Evolutionary conservation across 1,140 invertebrate species (phyloP).

Genomic region (Maconellicoccus hirsutus): DNA sequence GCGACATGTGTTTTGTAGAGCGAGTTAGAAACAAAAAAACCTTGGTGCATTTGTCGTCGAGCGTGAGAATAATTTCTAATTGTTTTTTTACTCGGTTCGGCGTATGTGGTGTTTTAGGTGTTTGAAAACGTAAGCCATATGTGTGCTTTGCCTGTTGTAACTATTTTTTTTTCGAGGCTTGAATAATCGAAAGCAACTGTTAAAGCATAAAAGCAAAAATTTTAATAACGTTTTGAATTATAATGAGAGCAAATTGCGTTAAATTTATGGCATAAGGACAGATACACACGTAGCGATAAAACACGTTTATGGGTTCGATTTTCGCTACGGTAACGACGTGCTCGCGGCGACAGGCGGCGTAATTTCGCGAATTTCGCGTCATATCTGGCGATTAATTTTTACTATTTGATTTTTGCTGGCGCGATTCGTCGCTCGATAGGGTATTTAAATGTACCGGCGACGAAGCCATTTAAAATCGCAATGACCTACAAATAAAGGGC

Average conservation of each 20-base stretch:
- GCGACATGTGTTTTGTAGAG: not conserved
- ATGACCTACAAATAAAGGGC: conserved; percentile 18
- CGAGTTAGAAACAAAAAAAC: not conserved
- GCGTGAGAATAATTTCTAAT: not conserved
- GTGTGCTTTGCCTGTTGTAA: not conserved
- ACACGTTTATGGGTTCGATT: not conserved
- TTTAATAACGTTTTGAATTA: conserved; percentile 6
- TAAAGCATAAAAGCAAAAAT: not conserved
- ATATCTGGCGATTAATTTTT: too few relatives aligned
- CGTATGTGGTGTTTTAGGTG: not conserved
- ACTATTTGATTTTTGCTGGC: too few relatives aligned
- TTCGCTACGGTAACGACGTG: not conserved
- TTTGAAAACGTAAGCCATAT: not conserved
- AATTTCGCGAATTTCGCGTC: not conserved
- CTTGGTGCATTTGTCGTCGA: not conserved
- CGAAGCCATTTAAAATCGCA: conserved; percentile 11
- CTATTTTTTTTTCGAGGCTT: not conserved
- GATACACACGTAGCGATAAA: not conserved
- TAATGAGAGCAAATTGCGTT: not conserved
- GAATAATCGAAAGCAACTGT: not conserved
- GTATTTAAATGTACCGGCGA: not conserved
- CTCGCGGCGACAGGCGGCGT: not conserved
- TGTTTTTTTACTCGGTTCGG: not conserved
- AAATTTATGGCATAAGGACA: not conserved
- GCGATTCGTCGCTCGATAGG: too few relatives aligned